Percentiles rank a stretch among this genome's conserved stretches.
These are phyloP conservation scores for Drosophila pseudotakahashii DNA, from an alignment of 2,888 invertebrate species.

Conservation along the genomic window DNA sequence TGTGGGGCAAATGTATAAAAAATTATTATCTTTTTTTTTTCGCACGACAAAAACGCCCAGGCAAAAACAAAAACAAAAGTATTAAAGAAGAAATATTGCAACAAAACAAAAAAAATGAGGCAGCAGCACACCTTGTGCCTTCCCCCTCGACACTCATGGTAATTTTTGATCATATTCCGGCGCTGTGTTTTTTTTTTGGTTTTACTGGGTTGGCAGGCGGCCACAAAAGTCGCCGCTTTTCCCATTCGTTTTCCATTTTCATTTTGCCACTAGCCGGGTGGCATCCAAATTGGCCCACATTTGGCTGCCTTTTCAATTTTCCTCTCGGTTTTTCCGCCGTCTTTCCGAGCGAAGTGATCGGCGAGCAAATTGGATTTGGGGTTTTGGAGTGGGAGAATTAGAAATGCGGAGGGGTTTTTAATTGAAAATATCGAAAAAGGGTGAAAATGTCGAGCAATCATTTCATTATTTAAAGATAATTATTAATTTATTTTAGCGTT, in stretches of 20 bases:
- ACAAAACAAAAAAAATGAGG: neutral
- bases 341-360: neutral
- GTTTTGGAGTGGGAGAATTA: neutral
- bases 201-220: slow-evolving; percentile 56
- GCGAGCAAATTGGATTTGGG: slow-evolving; percentile 10
- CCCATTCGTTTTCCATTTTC: slow-evolving; percentile 25
- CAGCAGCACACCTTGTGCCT: slow-evolving; percentile 29
- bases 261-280: slow-evolving; percentile 37
- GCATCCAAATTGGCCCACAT: slow-evolving; percentile 49
- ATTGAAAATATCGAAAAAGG: neutral
- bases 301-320: slow-evolving; percentile 24
- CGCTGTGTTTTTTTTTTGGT: slow-evolving; percentile 40
- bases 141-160: slow-evolving; percentile 17
- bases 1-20: slow-evolving; percentile 61
- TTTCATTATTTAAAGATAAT: too few species aligned
- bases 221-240: slow-evolving; percentile 48
- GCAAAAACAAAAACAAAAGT: slow-evolving; percentile 29
- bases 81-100: neutral
- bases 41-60: slow-evolving; percentile 56
- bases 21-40: slow-evolving; percentile 51
- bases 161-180: slow-evolving; percentile 28
- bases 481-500: too few species aligned
- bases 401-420: neutral
- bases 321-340: neutral
- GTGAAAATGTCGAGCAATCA: neutral